Evolutionary conservation across 2,113 vertebrate species (phyloP).

Genomic region (Atlantisia rogersi): DNA sequence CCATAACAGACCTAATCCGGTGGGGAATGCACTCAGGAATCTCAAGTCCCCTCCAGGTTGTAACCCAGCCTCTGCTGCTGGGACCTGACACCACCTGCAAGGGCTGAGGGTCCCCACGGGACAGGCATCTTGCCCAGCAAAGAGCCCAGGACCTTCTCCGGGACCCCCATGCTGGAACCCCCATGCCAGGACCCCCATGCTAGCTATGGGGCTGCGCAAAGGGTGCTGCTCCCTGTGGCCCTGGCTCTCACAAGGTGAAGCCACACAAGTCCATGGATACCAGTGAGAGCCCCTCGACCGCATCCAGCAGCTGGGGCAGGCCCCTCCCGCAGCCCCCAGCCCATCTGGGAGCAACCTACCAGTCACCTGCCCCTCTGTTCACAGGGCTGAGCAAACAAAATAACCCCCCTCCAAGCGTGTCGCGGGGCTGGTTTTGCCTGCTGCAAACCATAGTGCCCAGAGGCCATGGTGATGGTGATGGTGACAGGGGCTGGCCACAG

Average conservation of each 20-base stretch:
- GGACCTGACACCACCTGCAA: not conserved
- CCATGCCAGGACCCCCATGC: not conserved
- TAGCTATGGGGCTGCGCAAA: not conserved
- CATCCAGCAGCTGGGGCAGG: not conserved
- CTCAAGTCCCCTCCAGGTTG: not conserved
- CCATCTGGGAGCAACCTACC: not conserved
- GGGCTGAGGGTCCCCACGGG: not conserved
- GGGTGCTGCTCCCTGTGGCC: rapidly evolving
- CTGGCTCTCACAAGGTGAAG: not conserved
- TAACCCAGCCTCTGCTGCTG: not conserved
- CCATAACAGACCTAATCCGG: not conserved
- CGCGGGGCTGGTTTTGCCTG: not conserved
- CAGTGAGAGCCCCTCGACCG: not conserved
- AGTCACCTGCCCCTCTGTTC: rapidly evolving
- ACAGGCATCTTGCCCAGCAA: rapidly evolving
- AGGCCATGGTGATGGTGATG: not conserved
- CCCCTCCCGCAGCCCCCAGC: not conserved
- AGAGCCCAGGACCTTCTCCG: not conserved
- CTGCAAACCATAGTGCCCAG: rapidly evolving
- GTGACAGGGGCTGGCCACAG: not conserved
- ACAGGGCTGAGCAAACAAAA: not conserved
- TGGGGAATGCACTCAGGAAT: not conserved
- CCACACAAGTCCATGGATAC: rapidly evolving
- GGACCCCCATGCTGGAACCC: not conserved
- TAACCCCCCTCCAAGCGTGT: rapidly evolving